Base-by-base conservation (phyloP, 2,888 invertebrate genomes). In the Adelphocoris suturalis region DNA sequence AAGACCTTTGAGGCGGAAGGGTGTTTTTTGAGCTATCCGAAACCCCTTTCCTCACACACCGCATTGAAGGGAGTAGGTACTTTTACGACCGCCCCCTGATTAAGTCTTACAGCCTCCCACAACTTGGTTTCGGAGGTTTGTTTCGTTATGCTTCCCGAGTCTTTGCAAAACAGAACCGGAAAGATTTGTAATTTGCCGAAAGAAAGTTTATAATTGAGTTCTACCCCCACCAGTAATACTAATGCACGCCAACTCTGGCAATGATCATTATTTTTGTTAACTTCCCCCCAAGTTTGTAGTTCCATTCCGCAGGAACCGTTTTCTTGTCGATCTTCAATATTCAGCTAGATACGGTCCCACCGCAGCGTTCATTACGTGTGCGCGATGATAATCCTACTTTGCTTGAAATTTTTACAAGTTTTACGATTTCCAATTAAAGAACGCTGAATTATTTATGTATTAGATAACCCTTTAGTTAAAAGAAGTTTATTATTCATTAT, bases 11-110 rank as follows among this genome's bases (percentile, higher is more conserved):
- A 19, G 23, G 82, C 14, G 82, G 82, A 82, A 82, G 52, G 23
- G 19, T 23, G 52, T 82, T 82, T 82, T 82, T 82, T 52, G 82
- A 82, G 27, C 52, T 23, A 82, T 47, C 4, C 82, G 82, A 82
- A 55, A 48, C 82, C 48, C 61, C 68, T 12, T 23, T n/a, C 57
- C 68, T 27, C 27, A 68, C 68, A 68, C 68, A 68, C 68, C 68
- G 68, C 68, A 23, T 12, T 68, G 14, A 52, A 11, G 52, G 12
- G 16, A 23, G 68, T 11, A 23, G 23, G 23, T 68, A 68, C 68
- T 68, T 68, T 27, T 27, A 68, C 23, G 4, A 2, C 68, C 19
- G 11, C 23, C 68, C 13, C 27, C 68, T 68, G 68, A 68, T 68
- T 68, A 68, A 68, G 68, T 68, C 68, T 68, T 68, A 68, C 19